Evolutionary conservation across 2,888 invertebrate species (phyloP).

Genomic region (Pristionchus maxplancki): DNA sequence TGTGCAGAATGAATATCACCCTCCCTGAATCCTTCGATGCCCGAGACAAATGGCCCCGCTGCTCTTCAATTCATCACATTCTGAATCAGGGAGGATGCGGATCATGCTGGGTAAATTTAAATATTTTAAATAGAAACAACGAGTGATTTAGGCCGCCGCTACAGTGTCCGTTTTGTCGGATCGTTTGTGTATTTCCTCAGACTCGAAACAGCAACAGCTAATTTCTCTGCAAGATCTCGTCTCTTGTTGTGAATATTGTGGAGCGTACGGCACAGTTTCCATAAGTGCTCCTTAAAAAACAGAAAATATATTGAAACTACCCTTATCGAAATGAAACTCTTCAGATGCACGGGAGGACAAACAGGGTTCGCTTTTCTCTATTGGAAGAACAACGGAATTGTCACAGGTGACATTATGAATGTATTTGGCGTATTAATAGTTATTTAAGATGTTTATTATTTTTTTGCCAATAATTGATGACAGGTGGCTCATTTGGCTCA

Average conservation of each 20-base stretch:
- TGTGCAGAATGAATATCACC: neutral
- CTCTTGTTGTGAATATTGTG: constrained; percentile 77
- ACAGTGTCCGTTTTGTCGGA: constrained; percentile 73
- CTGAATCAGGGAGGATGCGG: constrained; percentile 18
- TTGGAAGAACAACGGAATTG: neutral
- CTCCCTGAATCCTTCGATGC: neutral
- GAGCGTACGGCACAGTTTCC: constrained; percentile 77
- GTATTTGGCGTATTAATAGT: neutral
- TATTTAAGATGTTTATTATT: too few relatives aligned
- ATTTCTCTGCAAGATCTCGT: constrained; percentile 78
- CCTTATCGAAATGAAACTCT: neutral
- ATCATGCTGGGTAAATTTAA: neutral
- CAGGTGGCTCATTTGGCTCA: neutral
- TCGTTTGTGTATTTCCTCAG: constrained; percentile 77
- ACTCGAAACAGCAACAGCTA: constrained; percentile 72
- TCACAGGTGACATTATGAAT: neutral
- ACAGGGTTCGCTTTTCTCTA: neutral
- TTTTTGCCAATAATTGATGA: too few relatives aligned
- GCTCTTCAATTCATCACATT: neutral
- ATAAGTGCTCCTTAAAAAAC: constrained; percentile 60
- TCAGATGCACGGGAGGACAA: neutral
- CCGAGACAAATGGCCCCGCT: neutral
- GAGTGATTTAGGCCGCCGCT: constrained; percentile 56
- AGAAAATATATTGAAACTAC: too few relatives aligned
- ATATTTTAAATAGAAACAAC: neutral